These are phyloP conservation scores for Orthonevra nobilis DNA, from an alignment of 2,888 invertebrate genomes.

Conservation along the genomic window DNA sequence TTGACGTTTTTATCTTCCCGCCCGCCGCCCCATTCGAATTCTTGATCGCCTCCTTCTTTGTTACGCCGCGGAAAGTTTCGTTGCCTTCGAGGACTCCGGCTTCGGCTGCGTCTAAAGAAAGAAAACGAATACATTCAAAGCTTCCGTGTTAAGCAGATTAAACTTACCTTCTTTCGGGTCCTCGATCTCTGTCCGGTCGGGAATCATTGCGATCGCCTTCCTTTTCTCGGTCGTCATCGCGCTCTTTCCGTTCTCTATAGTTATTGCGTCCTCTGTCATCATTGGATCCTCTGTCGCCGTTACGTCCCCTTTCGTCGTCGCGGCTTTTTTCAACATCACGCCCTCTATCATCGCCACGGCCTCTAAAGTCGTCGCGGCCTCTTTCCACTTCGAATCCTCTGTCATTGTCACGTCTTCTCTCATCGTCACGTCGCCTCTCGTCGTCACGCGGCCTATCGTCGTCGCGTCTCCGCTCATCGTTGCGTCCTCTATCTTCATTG, in stretches of 20 bases:
- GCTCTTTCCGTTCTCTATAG: constrained; percentile 40
- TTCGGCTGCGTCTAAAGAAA: constrained; percentile 71
- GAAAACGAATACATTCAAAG: no score
- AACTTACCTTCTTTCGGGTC: constrained; percentile 40
- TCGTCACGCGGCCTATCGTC: constrained; percentile 52
- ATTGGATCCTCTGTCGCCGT: constrained; percentile 51
- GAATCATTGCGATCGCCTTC: constrained; percentile 32
- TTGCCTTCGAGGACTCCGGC: constrained; percentile 74
- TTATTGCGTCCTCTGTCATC: constrained; percentile 49
- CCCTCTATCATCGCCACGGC: no score
- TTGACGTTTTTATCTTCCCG: constrained; percentile 67
- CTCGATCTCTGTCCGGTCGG: constrained; percentile 41
- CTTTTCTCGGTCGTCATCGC: constrained; percentile 34
- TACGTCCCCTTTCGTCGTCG: constrained; percentile 29
- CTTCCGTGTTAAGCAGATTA: not conserved
- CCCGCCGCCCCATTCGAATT: constrained; percentile 82
- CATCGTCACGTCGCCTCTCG: constrained; percentile 17
- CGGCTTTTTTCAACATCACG: constrained; percentile 41
- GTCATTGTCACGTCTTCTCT: constrained; percentile 56
- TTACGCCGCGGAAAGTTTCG: constrained; percentile 68
- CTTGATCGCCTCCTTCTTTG: constrained; percentile 73
- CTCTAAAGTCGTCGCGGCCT: constrained; percentile 57
- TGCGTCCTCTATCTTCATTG: constrained; percentile 51
- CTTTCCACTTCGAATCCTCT: constrained; percentile 54
- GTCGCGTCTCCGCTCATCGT: constrained; percentile 54